Percentiles rank a stretch among this genome's conserved stretches.
phyloP scores from a whole-genome alignment of 2,888 invertebrate genomes.

The Galerucella nymphaeae region DNA sequence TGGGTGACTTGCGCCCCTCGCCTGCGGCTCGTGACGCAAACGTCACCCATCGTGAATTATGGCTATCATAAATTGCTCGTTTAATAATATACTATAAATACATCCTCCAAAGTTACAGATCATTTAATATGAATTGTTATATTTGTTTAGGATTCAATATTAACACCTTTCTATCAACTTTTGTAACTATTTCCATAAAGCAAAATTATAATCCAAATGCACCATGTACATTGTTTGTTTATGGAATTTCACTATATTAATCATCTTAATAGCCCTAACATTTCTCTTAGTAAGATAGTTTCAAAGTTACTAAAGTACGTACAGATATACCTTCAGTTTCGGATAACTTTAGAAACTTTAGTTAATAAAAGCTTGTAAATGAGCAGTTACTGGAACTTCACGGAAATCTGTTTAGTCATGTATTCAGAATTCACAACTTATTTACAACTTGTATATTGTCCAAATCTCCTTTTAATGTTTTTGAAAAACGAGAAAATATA shows the following conservation, averaged over 20 bases:
- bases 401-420: not conserved
- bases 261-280: slow-evolving; percentile 2
- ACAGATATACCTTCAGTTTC: slow-evolving; percentile 6
- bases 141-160: not conserved
- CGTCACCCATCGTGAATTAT: no score
- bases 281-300: slow-evolving; percentile 4
- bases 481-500: not conserved
- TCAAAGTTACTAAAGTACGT: slow-evolving; percentile 1
- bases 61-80: no score
- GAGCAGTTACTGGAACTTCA: slow-evolving; percentile 9
- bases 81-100: no score
- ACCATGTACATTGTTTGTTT: not conserved
- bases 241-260: not conserved
- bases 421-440: not conserved
- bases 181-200: not conserved
- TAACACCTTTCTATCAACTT: not conserved
- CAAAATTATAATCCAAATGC: not conserved
- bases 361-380: slow-evolving; percentile 16
- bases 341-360: slow-evolving; percentile 11
- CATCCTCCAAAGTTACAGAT: no score
- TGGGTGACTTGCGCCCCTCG: no score
- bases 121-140: not conserved
- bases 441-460: not conserved
- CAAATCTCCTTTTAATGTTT: not conserved
- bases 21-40: no score